A percentile compares a stretch with the other conserved stretches of the same genome.
Evolutionary conservation across 2,888 invertebrate species (phyloP).

Genomic region (Polyommatus icarus): DNA sequence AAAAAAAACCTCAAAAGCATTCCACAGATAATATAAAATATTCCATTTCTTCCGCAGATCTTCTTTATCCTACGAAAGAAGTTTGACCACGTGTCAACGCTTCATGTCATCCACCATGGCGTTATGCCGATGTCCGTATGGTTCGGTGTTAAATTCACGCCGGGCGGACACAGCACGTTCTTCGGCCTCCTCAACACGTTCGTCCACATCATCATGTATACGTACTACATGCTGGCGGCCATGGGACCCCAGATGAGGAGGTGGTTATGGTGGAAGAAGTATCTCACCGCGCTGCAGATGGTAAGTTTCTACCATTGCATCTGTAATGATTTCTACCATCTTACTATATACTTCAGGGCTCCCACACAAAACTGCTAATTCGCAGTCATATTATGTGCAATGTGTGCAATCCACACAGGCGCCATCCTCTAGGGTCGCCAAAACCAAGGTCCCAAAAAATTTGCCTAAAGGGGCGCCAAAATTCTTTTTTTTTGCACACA

Average conservation of each 20-base stretch:
- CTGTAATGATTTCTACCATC: no score
- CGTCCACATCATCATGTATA: conserved; percentile 98
- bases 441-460: no score
- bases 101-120: conserved; percentile 98
- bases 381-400: no score
- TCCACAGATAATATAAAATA: not conserved
- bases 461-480: no score
- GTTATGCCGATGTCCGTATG: conserved; percentile 99
- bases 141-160: conserved; percentile 98
- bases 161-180: conserved; percentile 98
- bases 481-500: no score
- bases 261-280: conserved; percentile 98
- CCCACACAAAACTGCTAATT: no score
- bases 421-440: no score
- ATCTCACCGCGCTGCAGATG: conserved; percentile 95
- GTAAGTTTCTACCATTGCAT: conserved; percentile 68
- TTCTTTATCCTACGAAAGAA: conserved; percentile 98
- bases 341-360: no score
- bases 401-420: no score
- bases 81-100: conserved; percentile 93
- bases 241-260: conserved; percentile 92
- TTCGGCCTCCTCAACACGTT: conserved; percentile 96
- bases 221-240: conserved; percentile 94
- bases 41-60: conserved; percentile 78
- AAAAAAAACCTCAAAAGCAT: no score